Evolutionary conservation across 2,888 invertebrate species (phyloP), one percentile per base, ranked within the genome.

Genomic region (Synanthedon tipuliformis): DNA sequence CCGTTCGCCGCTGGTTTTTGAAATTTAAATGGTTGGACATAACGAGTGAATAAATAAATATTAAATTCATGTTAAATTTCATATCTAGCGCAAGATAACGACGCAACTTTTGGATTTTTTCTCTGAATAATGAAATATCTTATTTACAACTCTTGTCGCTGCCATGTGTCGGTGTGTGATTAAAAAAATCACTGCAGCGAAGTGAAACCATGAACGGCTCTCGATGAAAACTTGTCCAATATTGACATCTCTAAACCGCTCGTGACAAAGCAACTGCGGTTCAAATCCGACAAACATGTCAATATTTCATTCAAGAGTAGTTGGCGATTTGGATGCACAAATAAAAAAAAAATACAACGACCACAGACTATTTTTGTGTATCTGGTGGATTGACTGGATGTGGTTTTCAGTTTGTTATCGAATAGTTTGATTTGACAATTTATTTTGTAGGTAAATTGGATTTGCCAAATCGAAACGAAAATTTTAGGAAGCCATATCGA

Each of bases 211-310:
- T 13, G 45, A 15, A 13, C 15, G 45, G 15, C 15, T 50, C 34
- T 15, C 12, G 15, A 12, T 41, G 40, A 15, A 23, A 51, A 13
- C 51, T 18, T 34, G 41, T 40, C 34, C 8, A 15, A 27, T n/a
- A 40, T 23, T 51, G 58, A 59, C 55, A 50, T 51, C 52, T 40
- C 40, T 52, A 51, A 54, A 57, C 61, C 63, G 61, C 57, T 53
- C 61, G 60, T 65, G 66, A 60, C 56, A 56, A 49, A 54, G 54
- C 45, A 10, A 40, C 27, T 58, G 65, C 59, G 75, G 73, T 65
- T 61, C 57, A 63, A 60, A 64, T 66, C 71, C 66, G 68, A 79
- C 78, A 72, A 76, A 78, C 56, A 53, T 64, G 67, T 64, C 66
- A 56, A 65, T 61, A 53, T 53, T 50, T 50, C 49, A 55, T 57